Conservation (phyloP, 92 coral and sea anemone species). For the Zoanthus sociatus region DNA sequence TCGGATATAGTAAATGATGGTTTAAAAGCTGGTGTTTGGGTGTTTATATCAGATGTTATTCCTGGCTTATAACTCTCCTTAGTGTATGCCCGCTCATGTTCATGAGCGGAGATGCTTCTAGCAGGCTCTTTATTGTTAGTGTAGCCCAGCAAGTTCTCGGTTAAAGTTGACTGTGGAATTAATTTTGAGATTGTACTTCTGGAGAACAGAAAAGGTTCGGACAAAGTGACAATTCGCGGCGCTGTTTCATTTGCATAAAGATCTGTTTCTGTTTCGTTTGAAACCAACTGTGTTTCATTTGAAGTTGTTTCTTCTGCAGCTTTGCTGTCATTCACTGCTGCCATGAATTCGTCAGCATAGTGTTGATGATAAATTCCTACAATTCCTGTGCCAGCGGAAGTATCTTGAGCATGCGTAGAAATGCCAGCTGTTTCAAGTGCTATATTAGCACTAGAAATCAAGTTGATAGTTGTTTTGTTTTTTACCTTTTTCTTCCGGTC, state of each 20-base stretch:
- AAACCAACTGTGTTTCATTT: constrained; percentile 93
- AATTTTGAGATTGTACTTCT: constrained; percentile 62
- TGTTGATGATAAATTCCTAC: constrained; percentile 7
- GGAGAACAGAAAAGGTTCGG: constrained; percentile 78
- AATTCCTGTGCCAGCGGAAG: constrained; percentile 17
- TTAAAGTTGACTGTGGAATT: constrained; percentile 60
- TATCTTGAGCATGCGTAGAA: constrained; percentile 7
- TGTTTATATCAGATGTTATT: not conserved
- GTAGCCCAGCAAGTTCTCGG: not conserved
- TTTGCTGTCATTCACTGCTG: constrained; percentile 63
- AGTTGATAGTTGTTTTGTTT: not conserved
- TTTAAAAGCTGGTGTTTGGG: not conserved
- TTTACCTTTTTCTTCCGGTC: not conserved
- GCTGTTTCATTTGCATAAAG: constrained; percentile 94
- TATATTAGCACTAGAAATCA: not conserved
- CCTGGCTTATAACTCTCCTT: not conserved
- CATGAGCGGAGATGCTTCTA: not conserved
- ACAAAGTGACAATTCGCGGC: constrained; percentile 77
- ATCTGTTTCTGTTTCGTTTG: constrained; percentile 98
- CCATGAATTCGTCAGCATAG: constrained; percentile 55
- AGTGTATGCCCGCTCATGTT: not conserved
- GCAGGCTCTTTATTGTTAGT: not conserved
- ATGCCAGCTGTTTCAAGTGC: not conserved
- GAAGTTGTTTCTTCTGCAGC: constrained; percentile 94
- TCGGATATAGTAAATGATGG: not conserved